Percentiles rank a stretch among this genome's conserved stretches.
These are phyloP conservation scores for Aricia artaxerxes DNA, from an alignment of 2,888 invertebrate species.

Conservation along the genomic window DNA sequence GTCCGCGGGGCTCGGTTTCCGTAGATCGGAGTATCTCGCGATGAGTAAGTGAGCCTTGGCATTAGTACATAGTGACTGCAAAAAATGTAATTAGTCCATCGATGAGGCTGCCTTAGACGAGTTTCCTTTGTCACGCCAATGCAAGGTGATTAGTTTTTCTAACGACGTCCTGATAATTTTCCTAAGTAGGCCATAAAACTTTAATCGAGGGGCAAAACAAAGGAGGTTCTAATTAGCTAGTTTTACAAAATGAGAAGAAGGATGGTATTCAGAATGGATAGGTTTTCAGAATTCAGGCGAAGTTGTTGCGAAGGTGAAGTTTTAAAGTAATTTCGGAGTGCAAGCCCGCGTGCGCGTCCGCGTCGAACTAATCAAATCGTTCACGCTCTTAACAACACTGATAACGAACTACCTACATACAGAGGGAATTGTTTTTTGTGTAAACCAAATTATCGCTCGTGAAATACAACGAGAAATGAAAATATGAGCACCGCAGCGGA, in stretches of 20 bases:
- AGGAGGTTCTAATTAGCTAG: neutral
- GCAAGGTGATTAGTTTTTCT: constrained; percentile 52
- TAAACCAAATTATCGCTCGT: constrained; percentile 39
- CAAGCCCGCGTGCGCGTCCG: constrained; percentile 58
- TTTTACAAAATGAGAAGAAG: constrained; percentile 24
- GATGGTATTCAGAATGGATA: constrained; percentile 46
- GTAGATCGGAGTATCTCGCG: constrained; percentile 68
- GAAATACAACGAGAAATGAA: constrained; percentile 37
- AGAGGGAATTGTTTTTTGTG: constrained; percentile 2
- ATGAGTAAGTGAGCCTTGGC: constrained; percentile 78
- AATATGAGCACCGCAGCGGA: neutral
- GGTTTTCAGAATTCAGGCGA: constrained; percentile 54
- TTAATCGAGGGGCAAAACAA: constrained; percentile 37
- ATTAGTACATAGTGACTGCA: constrained; percentile 69
- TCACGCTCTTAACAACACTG: constrained; percentile 72
- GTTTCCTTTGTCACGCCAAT: constrained; percentile 75
- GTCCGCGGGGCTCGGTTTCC: constrained; percentile 45
- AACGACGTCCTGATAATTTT: constrained; percentile 49
- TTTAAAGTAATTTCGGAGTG: constrained; percentile 77
- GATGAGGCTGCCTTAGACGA: constrained; percentile 63
- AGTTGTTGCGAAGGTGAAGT: constrained; percentile 62
- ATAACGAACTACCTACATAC: constrained; percentile 53
- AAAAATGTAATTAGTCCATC: constrained; percentile 75
- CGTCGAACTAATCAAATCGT: constrained; percentile 77
- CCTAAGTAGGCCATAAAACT: constrained; percentile 34